Evolutionary conservation across 2,888 invertebrate species (phyloP).

Genomic region (Lutraria lutraria): DNA sequence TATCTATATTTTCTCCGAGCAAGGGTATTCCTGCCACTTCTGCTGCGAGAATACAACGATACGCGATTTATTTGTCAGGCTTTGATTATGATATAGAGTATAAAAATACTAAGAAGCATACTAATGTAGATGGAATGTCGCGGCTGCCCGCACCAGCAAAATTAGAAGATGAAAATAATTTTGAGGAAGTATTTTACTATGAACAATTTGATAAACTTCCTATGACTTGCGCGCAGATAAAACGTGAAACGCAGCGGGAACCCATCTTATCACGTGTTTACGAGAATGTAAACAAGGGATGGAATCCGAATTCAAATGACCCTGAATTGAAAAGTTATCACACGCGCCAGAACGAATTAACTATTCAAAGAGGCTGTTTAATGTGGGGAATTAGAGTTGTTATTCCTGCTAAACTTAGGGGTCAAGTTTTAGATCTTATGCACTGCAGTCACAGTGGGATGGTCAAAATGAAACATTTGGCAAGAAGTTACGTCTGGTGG

Average conservation of each 20-base stretch:
- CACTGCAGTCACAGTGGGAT: constrained; percentile 53
- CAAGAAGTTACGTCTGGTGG: constrained; percentile 76
- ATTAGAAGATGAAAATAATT: neutral
- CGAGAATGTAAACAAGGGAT: constrained; percentile 31
- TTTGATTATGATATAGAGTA: constrained; percentile 83
- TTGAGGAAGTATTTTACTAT: constrained; percentile 46
- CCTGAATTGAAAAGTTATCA: constrained; percentile 46
- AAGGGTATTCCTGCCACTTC: constrained; percentile 76
- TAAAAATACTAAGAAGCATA: constrained; percentile 75
- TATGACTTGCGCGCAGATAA: constrained; percentile 52
- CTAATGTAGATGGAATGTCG: constrained; percentile 82
- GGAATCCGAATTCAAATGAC: constrained; percentile 34
- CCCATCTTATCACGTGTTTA: constrained; percentile 50
- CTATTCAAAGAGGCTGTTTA: constrained; percentile 55
- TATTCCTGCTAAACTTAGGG: constrained; percentile 54
- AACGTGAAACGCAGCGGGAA: constrained; percentile 55
- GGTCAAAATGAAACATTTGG: neutral
- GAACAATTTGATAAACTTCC: constrained; percentile 56
- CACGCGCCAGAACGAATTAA: constrained; percentile 37
- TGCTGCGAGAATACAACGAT: constrained; percentile 79
- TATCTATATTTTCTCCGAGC: constrained; percentile 72
- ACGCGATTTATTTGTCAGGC: constrained; percentile 79
- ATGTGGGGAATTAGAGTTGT: constrained; percentile 64
- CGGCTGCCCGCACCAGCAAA: constrained; percentile 66
- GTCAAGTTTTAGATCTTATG: constrained; percentile 62